Conservation (phyloP, 1,140 invertebrate species). For the Pseudomyrmex gracilis region DNA sequence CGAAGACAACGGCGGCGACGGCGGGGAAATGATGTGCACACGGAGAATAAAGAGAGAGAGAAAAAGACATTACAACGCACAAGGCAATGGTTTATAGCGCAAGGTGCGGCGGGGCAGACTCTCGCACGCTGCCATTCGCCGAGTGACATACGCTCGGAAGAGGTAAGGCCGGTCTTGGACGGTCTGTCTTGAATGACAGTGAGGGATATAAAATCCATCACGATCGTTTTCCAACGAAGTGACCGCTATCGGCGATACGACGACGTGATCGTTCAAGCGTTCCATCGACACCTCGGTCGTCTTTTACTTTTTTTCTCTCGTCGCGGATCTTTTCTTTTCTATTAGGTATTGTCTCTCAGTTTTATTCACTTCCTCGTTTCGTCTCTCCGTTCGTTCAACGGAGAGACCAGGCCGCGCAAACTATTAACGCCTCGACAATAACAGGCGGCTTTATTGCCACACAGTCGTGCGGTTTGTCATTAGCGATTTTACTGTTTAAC, state of each 20-base stretch:
- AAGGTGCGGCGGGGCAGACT: conserved; percentile 67
- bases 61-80: conserved; percentile 69
- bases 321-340: not conserved
- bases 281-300: conserved; percentile 3
- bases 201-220: conserved; percentile 65
- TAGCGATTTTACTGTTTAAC: conserved; percentile 72
- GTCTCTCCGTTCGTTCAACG: not conserved
- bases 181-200: conserved; percentile 12
- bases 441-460: conserved; percentile 6
- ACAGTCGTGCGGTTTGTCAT: conserved; percentile 62
- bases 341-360: conserved; percentile 5
- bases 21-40: conserved; percentile 24
- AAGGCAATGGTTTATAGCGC: conserved; percentile 75
- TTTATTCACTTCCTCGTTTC: conserved; percentile 9
- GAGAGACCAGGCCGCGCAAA: not conserved
- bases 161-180: conserved; percentile 14
- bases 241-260: conserved; percentile 6
- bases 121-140: conserved; percentile 52
- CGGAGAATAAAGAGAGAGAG: conserved; percentile 22
- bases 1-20: conserved; percentile 25
- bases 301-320: conserved; percentile 11
- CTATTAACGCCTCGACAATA: not conserved
- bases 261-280: conserved; percentile 12
- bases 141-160: conserved; percentile 69
- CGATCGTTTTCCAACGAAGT: conserved; percentile 5